Evolutionary conservation across 2,888 invertebrate species (phyloP).

Genomic region (Caradrina kadenii): DNA sequence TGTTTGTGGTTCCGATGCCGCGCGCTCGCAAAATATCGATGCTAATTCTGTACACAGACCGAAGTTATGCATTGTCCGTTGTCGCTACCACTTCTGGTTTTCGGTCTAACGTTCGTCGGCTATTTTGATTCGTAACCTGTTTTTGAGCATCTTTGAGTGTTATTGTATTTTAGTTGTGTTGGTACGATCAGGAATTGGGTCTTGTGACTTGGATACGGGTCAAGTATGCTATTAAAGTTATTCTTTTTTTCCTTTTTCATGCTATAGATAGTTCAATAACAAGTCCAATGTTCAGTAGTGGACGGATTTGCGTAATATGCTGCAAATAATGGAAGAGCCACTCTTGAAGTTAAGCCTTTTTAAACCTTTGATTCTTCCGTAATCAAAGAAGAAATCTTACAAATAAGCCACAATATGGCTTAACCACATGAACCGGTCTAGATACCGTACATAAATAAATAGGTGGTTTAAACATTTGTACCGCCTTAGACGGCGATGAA

Average conservation of each 20-base stretch:
- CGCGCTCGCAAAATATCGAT: slow-evolving; percentile 79
- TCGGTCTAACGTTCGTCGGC: slow-evolving; percentile 74
- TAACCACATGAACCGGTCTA: background rate
- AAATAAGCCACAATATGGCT: background rate
- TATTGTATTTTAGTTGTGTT: slow-evolving; percentile 45
- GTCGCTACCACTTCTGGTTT: slow-evolving; percentile 83
- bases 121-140: slow-evolving; percentile 76
- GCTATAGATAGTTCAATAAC: too few species aligned
- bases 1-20: slow-evolving; percentile 58
- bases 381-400: background rate
- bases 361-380: background rate
- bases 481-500: background rate
- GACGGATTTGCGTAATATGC: too few species aligned
- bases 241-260: background rate
- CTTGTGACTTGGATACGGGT: slow-evolving; percentile 16
- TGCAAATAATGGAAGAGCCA: background rate
- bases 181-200: slow-evolving; percentile 19
- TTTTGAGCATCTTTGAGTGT: slow-evolving; percentile 65
- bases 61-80: slow-evolving; percentile 85
- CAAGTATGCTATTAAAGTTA: slow-evolving; percentile 10
- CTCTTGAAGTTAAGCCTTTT: background rate
- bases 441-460: background rate
- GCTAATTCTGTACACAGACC: slow-evolving; percentile 85
- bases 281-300: too few species aligned
- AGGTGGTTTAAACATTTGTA: background rate